phyloP scores from a whole-genome alignment of 2,797 vertebrate genomes.

The Eutrigla gurnardus region DNA sequence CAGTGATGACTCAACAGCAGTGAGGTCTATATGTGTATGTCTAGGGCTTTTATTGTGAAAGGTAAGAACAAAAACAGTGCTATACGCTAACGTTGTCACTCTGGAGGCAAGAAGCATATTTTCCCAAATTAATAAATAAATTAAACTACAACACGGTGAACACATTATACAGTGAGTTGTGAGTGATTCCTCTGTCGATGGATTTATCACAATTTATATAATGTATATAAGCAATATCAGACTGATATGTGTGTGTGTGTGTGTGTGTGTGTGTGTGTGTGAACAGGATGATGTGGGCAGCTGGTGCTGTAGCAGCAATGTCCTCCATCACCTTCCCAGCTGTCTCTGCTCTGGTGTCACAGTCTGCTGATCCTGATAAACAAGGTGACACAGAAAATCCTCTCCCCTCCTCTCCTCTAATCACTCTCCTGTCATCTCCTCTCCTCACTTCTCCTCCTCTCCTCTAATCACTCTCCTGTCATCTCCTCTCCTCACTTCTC shows the following conservation, averaged over 20 bases:
- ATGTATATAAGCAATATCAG: not conserved
- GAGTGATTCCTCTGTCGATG: not conserved
- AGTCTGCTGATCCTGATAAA: conserved; percentile 90
- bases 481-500: too few relatives aligned
- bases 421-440: not conserved
- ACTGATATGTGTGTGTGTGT: conserved; percentile 3
- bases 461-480: too few relatives aligned
- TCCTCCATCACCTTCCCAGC: conserved; percentile 94
- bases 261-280: conserved; percentile 33
- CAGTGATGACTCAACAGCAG: too few relatives aligned
- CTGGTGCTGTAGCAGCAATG: conserved; percentile 92
- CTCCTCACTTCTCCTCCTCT: not conserved
- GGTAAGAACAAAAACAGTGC: too few relatives aligned
- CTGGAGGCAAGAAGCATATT: too few relatives aligned
- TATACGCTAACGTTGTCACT: too few relatives aligned
- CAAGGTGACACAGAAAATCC: conserved; percentile 81
- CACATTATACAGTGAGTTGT: too few relatives aligned
- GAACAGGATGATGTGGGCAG: conserved; percentile 94
- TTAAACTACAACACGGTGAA: too few relatives aligned
- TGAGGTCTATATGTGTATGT: too few relatives aligned
- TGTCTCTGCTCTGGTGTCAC: conserved; percentile 91
- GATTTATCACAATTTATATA: not conserved
- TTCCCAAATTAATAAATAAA: too few relatives aligned
- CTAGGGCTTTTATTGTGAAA: too few relatives aligned
- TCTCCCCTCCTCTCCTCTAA: too few relatives aligned